Evolutionary conservation across 2,888 invertebrate species (phyloP).

Genomic region (Tetrapedia diversipes): DNA sequence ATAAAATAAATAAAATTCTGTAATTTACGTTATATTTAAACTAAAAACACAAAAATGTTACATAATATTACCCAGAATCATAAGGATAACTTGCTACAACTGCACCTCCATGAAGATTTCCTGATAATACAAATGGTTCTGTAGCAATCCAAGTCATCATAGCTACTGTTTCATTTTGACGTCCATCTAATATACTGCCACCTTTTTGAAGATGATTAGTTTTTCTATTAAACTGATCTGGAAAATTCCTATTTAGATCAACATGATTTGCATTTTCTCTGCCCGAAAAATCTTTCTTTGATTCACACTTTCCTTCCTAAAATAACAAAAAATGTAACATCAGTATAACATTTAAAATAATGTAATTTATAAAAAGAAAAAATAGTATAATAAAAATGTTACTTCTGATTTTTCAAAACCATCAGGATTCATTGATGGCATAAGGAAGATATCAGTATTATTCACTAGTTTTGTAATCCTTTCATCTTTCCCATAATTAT

Average conservation of each 20-base stretch:
- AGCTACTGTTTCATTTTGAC: slow-evolving; percentile 94
- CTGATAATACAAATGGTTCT: slow-evolving; percentile 95
- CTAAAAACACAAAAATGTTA: slow-evolving; percentile 79
- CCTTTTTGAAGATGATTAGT: slow-evolving; percentile 80
- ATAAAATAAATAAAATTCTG: background rate
- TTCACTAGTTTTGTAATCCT: slow-evolving; percentile 91
- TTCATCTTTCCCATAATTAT: slow-evolving; percentile 88
- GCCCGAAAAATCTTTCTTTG: slow-evolving; percentile 87
- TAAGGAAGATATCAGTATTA: slow-evolving; percentile 94
- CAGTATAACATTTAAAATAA: background rate
- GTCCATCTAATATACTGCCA: slow-evolving; percentile 84
- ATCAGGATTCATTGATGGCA: slow-evolving; percentile 99
- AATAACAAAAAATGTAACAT: slow-evolving; percentile 71
- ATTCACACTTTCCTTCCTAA: slow-evolving; percentile 92
- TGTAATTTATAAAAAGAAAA: background rate
- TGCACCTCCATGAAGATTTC: slow-evolving; percentile 98
- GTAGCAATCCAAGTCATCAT: slow-evolving; percentile 94
- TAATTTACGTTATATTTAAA: slow-evolving; percentile 2
- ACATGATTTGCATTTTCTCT: slow-evolving; percentile 91
- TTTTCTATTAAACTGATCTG: slow-evolving; percentile 90
- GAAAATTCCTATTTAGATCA: slow-evolving; percentile 96
- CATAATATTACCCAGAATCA: slow-evolving; percentile 88
- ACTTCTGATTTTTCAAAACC: slow-evolving; percentile 94
- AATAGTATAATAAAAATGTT: slow-evolving; percentile 77
- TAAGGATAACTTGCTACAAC: slow-evolving; percentile 99